phyloP scores from a whole-genome alignment of 2,113 vertebrate species.

The Malurus cyaneus region DNA sequence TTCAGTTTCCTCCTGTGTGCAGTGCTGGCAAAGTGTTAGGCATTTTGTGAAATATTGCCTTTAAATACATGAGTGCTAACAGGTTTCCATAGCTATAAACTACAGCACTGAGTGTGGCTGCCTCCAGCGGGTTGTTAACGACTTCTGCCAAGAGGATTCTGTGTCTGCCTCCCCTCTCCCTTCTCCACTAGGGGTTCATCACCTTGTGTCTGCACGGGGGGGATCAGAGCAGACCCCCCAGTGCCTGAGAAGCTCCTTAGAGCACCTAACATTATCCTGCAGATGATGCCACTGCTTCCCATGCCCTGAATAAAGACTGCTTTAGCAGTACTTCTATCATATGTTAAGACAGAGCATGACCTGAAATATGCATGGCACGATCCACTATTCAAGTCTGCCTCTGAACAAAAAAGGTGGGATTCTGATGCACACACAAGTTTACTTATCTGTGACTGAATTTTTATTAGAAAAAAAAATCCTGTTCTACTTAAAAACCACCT shows the following conservation, averaged over 20 bases:
- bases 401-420: not conserved
- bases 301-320: not conserved
- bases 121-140: not conserved
- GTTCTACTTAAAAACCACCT: not conserved
- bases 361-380: not conserved
- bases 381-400: not conserved
- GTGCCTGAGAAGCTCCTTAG: not conserved
- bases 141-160: not conserved
- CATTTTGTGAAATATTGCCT: not conserved
- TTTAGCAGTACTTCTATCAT: not conserved
- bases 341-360: not conserved
- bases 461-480: not conserved
- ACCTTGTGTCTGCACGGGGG: fast-evolving
- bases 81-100: not conserved
- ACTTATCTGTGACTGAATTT: not conserved
- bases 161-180: not conserved
- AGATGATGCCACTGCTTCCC: not conserved
- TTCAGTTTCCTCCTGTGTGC: not conserved
- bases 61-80: not conserved
- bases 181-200: not conserved
- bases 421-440: not conserved
- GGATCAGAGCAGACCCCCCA: not conserved
- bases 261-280: not conserved
- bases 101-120: not conserved
- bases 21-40: not conserved